These are phyloP conservation scores for Enteromius treurensis DNA, from an alignment of 2,797 vertebrate genomes.

Conservation along the genomic window DNA sequence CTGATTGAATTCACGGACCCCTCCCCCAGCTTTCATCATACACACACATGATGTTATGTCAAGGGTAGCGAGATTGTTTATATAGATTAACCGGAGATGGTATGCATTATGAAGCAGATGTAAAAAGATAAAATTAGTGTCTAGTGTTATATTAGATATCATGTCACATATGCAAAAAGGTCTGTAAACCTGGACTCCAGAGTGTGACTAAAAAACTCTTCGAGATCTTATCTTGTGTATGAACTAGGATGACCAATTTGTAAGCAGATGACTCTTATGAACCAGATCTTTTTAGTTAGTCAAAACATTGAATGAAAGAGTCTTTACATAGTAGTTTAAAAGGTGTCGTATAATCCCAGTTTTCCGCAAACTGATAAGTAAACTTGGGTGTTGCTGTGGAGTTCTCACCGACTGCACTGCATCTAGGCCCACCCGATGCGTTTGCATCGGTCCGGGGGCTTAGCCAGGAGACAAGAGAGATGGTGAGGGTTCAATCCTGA, in stretches of 20 bases:
- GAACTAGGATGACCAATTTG: not conserved
- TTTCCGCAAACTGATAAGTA: too few relatives aligned
- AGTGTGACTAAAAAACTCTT: not conserved
- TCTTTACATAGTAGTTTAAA: not conserved
- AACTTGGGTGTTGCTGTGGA: too few relatives aligned
- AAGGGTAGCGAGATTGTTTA: not conserved
- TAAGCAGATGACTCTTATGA: not conserved
- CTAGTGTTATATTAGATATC: not conserved
- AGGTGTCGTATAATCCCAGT: too few relatives aligned
- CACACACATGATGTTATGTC: not conserved
- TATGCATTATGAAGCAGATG: not conserved
- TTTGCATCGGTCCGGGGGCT: too few relatives aligned
- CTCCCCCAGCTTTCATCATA: conserved; percentile 8
- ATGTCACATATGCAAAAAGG: not conserved
- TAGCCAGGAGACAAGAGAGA: too few relatives aligned
- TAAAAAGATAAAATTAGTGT: not conserved
- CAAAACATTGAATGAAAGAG: not conserved
- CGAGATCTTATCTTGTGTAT: not conserved
- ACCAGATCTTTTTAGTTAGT: not conserved
- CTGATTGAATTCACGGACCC: conserved; percentile 25
- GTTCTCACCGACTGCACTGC: too few relatives aligned
- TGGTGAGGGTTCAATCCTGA: too few relatives aligned
- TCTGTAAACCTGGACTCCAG: not conserved
- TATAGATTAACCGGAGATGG: not conserved
- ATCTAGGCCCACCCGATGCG: too few relatives aligned